Conservation (phyloP, 1,140 invertebrate species). For the Drosophila aff. region DNA sequence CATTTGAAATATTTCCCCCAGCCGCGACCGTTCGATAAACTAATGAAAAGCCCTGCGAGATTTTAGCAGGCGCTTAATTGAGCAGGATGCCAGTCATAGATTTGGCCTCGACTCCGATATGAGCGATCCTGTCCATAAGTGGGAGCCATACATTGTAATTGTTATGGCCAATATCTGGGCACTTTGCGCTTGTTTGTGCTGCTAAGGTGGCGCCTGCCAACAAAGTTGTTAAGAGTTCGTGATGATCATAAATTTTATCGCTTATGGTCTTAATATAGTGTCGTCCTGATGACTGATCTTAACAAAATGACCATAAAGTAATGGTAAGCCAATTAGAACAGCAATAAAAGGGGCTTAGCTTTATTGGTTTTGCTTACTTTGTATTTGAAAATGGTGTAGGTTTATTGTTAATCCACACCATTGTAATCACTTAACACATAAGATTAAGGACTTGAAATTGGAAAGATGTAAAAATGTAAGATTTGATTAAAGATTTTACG, state of each 20-base stretch:
- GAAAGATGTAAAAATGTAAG: no score
- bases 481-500: no score
- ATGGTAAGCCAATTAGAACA: neutral
- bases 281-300: constrained; percentile 3
- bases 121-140: constrained; percentile 43
- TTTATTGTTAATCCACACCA: neutral
- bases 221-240: constrained; percentile 44
- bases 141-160: constrained; percentile 55
- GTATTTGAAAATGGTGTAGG: neutral
- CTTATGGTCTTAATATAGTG: neutral
- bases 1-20: constrained; percentile 70
- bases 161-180: constrained; percentile 22
- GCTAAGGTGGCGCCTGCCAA: constrained; percentile 31
- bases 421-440: neutral
- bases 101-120: constrained; percentile 30
- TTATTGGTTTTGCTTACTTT: neutral
- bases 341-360: neutral
- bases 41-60: constrained; percentile 72
- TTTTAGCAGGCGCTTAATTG: constrained; percentile 64
- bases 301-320: constrained; percentile 13
- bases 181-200: neutral
- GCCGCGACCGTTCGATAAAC: constrained; percentile 61
- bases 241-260: constrained; percentile 48
- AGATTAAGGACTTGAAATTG: neutral
- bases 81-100: constrained; percentile 58